These are phyloP conservation scores for Eptatretus burgeri DNA, from an alignment of 2,113 vertebrate species.

Conservation along the genomic window DNA sequence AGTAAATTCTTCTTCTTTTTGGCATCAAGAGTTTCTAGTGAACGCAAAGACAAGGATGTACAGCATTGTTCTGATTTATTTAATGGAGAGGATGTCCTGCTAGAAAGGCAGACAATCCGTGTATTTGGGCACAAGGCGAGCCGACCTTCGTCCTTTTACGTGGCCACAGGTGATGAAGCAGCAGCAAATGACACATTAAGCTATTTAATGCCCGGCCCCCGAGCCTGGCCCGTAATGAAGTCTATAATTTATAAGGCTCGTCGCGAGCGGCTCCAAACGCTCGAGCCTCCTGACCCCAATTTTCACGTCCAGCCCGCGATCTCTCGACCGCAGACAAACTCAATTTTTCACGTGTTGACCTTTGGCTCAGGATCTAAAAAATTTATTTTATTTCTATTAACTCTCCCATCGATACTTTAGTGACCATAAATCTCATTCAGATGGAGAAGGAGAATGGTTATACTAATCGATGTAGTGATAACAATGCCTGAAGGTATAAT, in stretches of 20 bases:
- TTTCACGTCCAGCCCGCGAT: constrained; percentile 51
- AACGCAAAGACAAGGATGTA: too few relatives aligned
- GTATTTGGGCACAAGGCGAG: too few relatives aligned
- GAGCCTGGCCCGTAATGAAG: constrained; percentile 49
- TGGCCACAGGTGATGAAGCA: constrained; percentile 31
- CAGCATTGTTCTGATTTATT: too few relatives aligned
- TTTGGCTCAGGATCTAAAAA: constrained; percentile 45
- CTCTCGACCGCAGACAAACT: constrained; percentile 47
- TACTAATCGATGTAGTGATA: not conserved
- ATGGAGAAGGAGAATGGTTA: too few relatives aligned
- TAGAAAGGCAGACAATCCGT: too few relatives aligned
- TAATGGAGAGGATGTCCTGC: too few relatives aligned
- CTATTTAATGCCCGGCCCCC: constrained; percentile 51
- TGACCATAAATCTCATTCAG: constrained; percentile 8
- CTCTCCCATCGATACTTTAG: constrained; percentile 51
- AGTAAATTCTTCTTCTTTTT: too few relatives aligned
- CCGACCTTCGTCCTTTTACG: not conserved
- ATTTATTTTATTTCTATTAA: constrained; percentile 69
- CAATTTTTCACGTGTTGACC: constrained; percentile 58
- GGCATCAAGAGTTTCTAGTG: too few relatives aligned
- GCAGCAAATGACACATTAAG: constrained; percentile 50
- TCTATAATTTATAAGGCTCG: constrained; percentile 51
- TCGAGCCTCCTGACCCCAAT: constrained; percentile 43
- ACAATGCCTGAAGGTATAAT: not conserved
- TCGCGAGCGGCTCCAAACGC: constrained; percentile 50